Evolutionary conservation across 1,140 invertebrate species (phyloP).

Genomic region (Kradibia gibbosae): DNA sequence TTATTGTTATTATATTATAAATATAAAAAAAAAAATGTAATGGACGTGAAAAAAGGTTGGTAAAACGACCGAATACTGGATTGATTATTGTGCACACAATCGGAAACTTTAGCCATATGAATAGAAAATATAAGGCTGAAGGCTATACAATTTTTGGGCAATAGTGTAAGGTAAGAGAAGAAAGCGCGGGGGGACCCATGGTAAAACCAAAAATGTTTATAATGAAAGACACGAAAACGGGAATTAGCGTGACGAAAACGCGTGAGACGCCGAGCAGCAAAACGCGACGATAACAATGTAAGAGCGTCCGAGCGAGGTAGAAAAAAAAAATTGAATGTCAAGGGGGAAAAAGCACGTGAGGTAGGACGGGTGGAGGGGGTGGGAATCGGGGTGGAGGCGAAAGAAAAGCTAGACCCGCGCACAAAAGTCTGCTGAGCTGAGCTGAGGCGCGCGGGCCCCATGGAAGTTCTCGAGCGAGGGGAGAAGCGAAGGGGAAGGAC

Average conservation of each 20-base stretch:
- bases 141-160: background rate
- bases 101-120: background rate
- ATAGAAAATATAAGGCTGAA: background rate
- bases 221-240: constrained; percentile 23
- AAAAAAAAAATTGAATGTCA: background rate
- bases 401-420: background rate
- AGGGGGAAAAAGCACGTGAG: background rate
- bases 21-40: background rate
- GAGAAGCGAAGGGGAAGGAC: background rate
- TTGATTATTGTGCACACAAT: constrained; percentile 3
- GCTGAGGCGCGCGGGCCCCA: background rate
- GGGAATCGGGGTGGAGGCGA: background rate
- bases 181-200: background rate
- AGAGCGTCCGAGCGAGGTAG: background rate
- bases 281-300: background rate
- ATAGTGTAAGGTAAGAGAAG: background rate
- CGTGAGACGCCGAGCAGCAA: background rate
- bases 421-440: constrained; percentile 5
- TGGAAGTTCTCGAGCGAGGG: background rate
- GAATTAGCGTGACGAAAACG: constrained; percentile 15
- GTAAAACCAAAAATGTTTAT: background rate
- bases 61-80: background rate
- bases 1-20: background rate
- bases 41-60: background rate
- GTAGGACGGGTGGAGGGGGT: background rate